A percentile compares a stretch with the other conserved stretches of the same genome.
These are phyloP conservation scores for Lasiurus cinereus DNA, from an alignment of 2,113 vertebrate genomes.

Conservation along the genomic window DNA sequence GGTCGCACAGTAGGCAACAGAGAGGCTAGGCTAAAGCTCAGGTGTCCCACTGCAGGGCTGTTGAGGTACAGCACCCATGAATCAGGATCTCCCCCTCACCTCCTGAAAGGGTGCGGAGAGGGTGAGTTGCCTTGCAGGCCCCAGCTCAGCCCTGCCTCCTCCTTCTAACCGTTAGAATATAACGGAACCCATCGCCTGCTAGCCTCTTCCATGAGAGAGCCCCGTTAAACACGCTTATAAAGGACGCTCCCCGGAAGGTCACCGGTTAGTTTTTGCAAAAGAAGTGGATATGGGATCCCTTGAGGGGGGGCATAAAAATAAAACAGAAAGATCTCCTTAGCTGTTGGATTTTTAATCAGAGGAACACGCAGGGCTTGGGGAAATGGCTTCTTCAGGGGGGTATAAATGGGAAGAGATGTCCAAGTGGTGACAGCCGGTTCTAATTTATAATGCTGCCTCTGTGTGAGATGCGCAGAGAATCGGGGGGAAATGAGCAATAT, in stretches of 20 bases:
- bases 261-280: conserved; percentile 79
- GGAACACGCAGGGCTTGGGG: conserved; percentile 64
- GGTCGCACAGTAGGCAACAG: background rate
- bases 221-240: background rate
- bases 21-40: background rate
- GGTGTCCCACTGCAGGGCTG: background rate
- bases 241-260: conserved; percentile 67
- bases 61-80: rapidly evolving
- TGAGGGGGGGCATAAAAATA: conserved; percentile 78
- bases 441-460: conserved; percentile 84
- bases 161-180: background rate
- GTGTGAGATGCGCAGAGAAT: conserved; percentile 76
- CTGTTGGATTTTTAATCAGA: conserved; percentile 85
- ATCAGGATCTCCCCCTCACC: background rate
- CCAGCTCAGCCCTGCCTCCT: background rate
- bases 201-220: background rate
- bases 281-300: conserved; percentile 79
- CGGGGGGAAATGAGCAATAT: conserved; percentile 76
- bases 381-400: conserved; percentile 81
- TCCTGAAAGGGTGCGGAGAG: background rate
- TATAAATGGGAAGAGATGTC: conserved; percentile 81
- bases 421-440: conserved; percentile 80
- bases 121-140: rapidly evolving
- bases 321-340: conserved; percentile 78
- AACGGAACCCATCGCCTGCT: background rate